Percentiles rank a stretch among this genome's conserved stretches.
These are phyloP conservation scores for Apis mellifera DNA, from an alignment of 1,140 invertebrate genomes.

Conservation along the genomic window DNA sequence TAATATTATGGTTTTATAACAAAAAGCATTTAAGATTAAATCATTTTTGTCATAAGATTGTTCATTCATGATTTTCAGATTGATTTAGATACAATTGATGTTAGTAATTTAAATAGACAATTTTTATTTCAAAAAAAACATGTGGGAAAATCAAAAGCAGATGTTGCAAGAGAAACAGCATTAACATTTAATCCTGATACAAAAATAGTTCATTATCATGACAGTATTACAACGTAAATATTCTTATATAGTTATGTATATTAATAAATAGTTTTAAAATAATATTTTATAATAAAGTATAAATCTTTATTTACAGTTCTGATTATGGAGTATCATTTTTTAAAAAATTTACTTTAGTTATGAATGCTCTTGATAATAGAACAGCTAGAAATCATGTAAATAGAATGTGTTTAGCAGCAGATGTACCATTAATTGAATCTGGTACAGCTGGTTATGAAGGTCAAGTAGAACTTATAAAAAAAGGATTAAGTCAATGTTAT, in stretches of 20 bases:
- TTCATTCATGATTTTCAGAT: conserved; percentile 87
- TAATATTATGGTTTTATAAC: neutral
- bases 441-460: conserved; percentile 98
- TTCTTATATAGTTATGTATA: conserved; percentile 20
- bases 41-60: neutral
- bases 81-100: conserved; percentile 99
- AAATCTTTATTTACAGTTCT: conserved; percentile 84
- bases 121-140: conserved; percentile 99
- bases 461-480: conserved; percentile 94
- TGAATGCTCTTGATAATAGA: conserved; percentile 99
- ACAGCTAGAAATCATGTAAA: conserved; percentile 99
- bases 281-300: neutral
- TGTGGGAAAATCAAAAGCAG: conserved; percentile 97
- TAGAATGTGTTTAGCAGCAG: conserved; percentile 97
- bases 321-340: conserved; percentile 97
- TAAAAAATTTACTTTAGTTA: conserved; percentile 94
- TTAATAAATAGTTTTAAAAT: neutral
- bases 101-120: conserved; percentile 99
- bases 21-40: neutral
- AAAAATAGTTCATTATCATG: conserved; percentile 94
- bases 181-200: conserved; percentile 94
- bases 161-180: conserved; percentile 94
- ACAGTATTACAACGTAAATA: conserved; percentile 94
- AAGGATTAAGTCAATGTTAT: conserved; percentile 96
- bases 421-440: conserved; percentile 97